Percentiles rank a stretch among this genome's conserved stretches.
These are phyloP conservation scores for Cephus pygmeus DNA, from an alignment of 2,888 invertebrate species.

Conservation along the genomic window DNA sequence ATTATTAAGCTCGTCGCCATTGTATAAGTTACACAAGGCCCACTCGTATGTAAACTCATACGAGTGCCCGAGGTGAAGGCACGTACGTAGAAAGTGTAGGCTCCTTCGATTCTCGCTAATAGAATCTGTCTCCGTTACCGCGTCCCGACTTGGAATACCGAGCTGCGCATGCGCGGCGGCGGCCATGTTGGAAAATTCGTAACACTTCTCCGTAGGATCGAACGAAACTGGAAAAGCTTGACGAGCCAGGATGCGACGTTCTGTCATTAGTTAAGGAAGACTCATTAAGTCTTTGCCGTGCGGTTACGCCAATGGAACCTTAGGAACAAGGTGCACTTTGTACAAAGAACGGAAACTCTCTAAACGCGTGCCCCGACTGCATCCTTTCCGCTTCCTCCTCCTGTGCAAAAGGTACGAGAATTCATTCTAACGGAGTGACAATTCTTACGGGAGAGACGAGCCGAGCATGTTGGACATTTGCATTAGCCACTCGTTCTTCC, in stretches of 20 bases:
- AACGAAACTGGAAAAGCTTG: background rate
- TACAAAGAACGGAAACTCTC: background rate
- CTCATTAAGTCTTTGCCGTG: background rate
- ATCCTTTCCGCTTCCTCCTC: slow-evolving; percentile 19
- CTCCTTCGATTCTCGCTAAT: slow-evolving; percentile 34
- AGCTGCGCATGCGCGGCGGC: background rate
- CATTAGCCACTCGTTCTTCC: background rate
- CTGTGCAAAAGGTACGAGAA: slow-evolving; percentile 22
- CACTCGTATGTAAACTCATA: background rate
- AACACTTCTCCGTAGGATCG: background rate
- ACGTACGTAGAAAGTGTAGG: background rate
- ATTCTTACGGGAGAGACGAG: background rate
- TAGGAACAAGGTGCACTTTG: background rate
- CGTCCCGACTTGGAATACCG: background rate
- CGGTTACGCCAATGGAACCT: background rate
- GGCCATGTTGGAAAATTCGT: background rate
- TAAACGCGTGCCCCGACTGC: slow-evolving; percentile 23
- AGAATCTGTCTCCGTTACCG: background rate
- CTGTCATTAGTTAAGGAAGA: background rate
- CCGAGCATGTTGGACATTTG: background rate
- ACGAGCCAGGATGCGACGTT: background rate
- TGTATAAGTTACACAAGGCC: slow-evolving; percentile 21
- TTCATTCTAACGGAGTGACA: slow-evolving; percentile 10
- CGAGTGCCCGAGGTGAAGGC: background rate
- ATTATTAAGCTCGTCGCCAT: slow-evolving; percentile 27